phyloP scores from a whole-genome alignment of 2,797 vertebrate genomes.

The Helarctos malayanus region DNA sequence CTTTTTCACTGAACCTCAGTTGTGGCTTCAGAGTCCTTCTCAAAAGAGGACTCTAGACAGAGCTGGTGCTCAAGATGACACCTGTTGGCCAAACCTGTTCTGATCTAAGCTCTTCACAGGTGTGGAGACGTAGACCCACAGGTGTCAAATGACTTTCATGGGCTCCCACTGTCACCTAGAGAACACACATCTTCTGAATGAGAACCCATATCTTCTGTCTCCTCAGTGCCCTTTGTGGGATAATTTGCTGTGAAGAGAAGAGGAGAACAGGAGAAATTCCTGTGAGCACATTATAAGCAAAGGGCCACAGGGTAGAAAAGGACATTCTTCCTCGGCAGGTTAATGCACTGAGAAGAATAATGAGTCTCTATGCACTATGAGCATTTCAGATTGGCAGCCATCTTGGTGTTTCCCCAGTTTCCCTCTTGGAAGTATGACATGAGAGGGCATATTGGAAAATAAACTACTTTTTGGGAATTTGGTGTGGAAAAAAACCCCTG shows the following conservation, averaged over 20 bases:
- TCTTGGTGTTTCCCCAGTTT: background rate
- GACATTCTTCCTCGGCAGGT: background rate
- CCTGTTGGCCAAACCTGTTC: background rate
- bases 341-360: background rate
- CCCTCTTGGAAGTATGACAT: background rate
- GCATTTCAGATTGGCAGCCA: background rate
- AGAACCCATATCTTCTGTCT: background rate
- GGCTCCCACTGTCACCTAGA: background rate
- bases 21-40: background rate
- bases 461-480: background rate
- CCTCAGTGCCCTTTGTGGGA: background rate
- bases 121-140: background rate
- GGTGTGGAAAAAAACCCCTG: background rate
- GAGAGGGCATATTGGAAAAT: background rate
- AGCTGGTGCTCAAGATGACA: background rate
- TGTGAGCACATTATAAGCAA: background rate
- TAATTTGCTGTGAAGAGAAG: background rate
- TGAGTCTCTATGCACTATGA: background rate
- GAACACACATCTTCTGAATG: background rate
- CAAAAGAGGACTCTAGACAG: background rate
- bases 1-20: background rate
- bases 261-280: background rate
- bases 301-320: background rate
- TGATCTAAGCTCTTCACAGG: background rate
- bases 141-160: background rate